Base-by-base conservation (phyloP, 2,888 invertebrate genomes). In the Pantelozetes paolii region DNA sequence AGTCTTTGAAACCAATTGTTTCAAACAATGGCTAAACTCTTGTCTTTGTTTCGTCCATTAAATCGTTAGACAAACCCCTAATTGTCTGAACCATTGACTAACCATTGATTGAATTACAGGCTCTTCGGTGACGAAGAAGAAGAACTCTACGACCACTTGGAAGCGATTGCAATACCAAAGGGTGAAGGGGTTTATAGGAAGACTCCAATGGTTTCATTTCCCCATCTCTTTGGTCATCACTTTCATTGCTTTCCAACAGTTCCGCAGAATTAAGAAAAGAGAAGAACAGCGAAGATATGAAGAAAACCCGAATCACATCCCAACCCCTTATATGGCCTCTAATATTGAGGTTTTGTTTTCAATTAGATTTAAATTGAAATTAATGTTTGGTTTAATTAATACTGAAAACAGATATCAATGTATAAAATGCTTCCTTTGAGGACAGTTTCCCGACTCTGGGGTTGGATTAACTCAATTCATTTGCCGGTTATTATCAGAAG, bases 401-500 rank as follows among this genome's bases (percentile, higher is more conserved):
- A 30, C 11, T 20, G 50, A 48, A n/a, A 36, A 40, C 13, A 67
- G 67, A 42, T 74, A n/a, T 74, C 74, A 48, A 50, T 74, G 69
- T 74, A 74, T 62, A 28, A 45, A 54, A 88, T 89, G 81, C 85
- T 97, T 78, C 97, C 97, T 0, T 85, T 96, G 77, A 87, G 94
- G 72, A 86, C 90, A 15, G 86, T 94, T 2, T 96, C 95, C 75
- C 86, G 94, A 76, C 84, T 89, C 59, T 96, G 94, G 92, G 97
- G 97, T 30, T 90, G 89, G 84, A 80, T 95, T 70, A 92, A 94
- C 76, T 86, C 86, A 80, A 80, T 86, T 62, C 82, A 90, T 78
- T 82, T 97, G 74, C 96, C 97, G 0, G 84, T 86, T n/a, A 86
- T 88, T 76, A 80, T 93, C 26, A 86, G 97, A 62, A 87, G 88